Evolutionary conservation across 1,140 invertebrate species (phyloP).

Genomic region (Spodoptera litura): DNA sequence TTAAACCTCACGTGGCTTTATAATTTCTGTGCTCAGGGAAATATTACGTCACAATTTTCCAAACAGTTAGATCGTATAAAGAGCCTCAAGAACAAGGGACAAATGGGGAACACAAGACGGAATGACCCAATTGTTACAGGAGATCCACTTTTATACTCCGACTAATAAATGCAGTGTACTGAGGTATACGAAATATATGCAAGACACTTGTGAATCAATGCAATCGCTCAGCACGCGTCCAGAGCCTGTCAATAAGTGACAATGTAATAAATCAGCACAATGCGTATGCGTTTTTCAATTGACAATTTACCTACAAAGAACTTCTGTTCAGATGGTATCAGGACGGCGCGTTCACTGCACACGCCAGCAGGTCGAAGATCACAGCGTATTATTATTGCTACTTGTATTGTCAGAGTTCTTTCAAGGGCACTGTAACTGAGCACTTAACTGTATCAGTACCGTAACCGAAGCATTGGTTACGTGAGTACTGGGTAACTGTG

Average conservation of each 20-base stretch:
- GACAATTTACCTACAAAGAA: background rate
- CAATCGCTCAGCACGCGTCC: no score
- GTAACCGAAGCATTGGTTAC: constrained; percentile 8
- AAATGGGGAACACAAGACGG: no score
- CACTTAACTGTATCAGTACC: constrained; percentile 10
- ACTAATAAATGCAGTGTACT: no score
- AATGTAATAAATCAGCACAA: no score
- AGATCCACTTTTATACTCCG: no score
- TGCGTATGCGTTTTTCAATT: no score
- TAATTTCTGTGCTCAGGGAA: background rate
- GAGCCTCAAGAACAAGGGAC: background rate
- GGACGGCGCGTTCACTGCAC: background rate
- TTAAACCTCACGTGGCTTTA: background rate
- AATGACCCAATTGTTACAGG: no score
- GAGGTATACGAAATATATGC: no score
- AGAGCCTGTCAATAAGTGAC: no score
- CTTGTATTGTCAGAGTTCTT: background rate
- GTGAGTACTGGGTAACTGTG: background rate
- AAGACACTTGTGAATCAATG: no score
- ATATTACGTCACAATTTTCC: background rate
- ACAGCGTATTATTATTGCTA: background rate
- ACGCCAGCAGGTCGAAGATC: background rate
- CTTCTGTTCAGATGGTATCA: background rate
- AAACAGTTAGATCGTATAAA: background rate
- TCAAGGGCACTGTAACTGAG: background rate